Conservation (phyloP, 2,888 invertebrate genomes). For the Cheilosia variabilis region DNA sequence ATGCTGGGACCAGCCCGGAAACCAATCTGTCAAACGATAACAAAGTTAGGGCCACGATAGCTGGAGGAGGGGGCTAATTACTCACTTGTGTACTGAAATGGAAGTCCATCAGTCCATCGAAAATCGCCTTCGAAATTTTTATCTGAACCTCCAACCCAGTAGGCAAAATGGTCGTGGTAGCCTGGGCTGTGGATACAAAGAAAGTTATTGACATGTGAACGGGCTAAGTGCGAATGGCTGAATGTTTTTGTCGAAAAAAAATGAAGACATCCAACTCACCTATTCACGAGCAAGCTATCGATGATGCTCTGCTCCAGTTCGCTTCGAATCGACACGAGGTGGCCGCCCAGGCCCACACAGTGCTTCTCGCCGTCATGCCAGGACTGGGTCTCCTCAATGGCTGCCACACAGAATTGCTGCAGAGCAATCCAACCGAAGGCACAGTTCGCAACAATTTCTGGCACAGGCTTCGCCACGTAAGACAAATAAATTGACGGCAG, state of each 20-base stretch:
- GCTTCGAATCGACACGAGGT: constrained; percentile 87
- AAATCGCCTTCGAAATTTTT: constrained; percentile 91
- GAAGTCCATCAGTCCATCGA: constrained; percentile 90
- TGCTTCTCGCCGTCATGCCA: constrained; percentile 89
- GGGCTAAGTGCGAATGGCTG: not conserved
- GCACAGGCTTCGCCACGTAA: constrained; percentile 87
- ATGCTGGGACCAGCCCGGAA: constrained; percentile 90
- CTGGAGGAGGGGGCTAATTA: constrained; percentile 22
- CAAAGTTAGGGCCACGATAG: constrained; percentile 40
- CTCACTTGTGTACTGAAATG: constrained; percentile 91
- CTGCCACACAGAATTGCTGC: constrained; percentile 87
- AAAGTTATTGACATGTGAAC: not conserved
- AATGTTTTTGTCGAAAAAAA: not conserved
- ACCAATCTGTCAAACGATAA: constrained; percentile 88
- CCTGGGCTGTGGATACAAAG: constrained; percentile 85
- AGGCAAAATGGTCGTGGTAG: constrained; percentile 88
- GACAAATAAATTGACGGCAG: constrained; percentile 86
- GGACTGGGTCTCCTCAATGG: constrained; percentile 85
- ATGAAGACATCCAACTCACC: constrained; percentile 84
- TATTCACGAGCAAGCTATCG: constrained; percentile 87
- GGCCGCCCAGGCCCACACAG: constrained; percentile 87
- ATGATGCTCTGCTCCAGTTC: constrained; percentile 87
- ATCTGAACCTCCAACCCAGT: constrained; percentile 93
- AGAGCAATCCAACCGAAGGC: constrained; percentile 89
- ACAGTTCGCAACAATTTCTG: constrained; percentile 87